Base-by-base conservation (phyloP, 2,113 vertebrate genomes). In the Mormyrus lacerda region DNA sequence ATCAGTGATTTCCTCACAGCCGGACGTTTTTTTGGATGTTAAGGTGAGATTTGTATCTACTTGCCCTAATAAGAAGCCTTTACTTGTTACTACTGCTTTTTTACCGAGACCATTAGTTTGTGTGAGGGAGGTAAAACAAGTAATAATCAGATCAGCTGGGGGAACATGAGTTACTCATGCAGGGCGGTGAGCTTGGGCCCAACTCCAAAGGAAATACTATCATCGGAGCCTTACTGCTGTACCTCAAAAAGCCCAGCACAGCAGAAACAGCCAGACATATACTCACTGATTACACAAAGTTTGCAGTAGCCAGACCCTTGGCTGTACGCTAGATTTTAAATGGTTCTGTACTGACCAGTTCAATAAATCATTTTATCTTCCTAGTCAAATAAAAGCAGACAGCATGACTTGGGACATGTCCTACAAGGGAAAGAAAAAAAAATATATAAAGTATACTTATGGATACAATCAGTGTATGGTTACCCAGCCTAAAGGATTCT, bases 131-230 rank as follows among this genome's bases (percentile, higher is more conserved):
- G 88, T 89, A 87, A 91, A 83, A 92, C 89, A 93, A 90, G 76
- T 91, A 89, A 42, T 76, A 92, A 94, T 95, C 92, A 93, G 91
- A 94, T 95, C 94, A 93, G 92, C 88, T 93, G 92, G 93, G 93
- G 94, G 88, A 91, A 90, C 90, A 88, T 92, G 92, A 91, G 92
- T 93, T 93, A 90, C 92, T 93, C 92, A 91, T 93, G 92, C 89
- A 90, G 86, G 76, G 89, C 90, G 90, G 92, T 93, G 92, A 94
- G 92, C 92, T 93, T 92, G 90, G 91, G 91, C 91, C 89, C 90
- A 90, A 91, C 91, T 35, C 93, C 93, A 93, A 93, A 94, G 88
- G 90, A 94, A 95, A 94, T 91, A 93, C 83, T 73, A 90, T 92
- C 91, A 88, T 88, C 47, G 90, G 84, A 91, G 87, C 87, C 9